These are phyloP conservation scores for Apotomis capreana DNA, from an alignment of 2,888 invertebrate genomes.

Conservation along the genomic window DNA sequence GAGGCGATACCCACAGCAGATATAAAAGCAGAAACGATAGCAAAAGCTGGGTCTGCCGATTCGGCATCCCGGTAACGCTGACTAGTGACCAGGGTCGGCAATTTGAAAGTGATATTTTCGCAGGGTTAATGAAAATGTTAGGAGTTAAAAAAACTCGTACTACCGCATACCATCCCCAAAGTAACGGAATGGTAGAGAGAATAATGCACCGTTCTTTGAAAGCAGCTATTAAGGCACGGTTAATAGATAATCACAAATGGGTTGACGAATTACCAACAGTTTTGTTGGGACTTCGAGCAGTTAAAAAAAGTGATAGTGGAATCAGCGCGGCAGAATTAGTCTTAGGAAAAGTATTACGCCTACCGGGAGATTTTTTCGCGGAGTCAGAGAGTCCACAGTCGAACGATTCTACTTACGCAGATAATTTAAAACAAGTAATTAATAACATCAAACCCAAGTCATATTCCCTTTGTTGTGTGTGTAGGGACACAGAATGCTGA, in stretches of 20 bases:
- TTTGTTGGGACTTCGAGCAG: conserved; percentile 41
- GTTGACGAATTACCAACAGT: conserved; percentile 41
- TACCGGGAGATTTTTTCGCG: conserved; percentile 9
- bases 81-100: conserved; percentile 36
- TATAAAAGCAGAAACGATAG: conserved; percentile 44
- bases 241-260: conserved; percentile 37
- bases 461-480: too few relatives aligned
- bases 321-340: conserved; percentile 12
- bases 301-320: conserved; percentile 37
- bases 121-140: conserved; percentile 40
- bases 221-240: conserved; percentile 36
- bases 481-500: too few relatives aligned
- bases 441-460: not conserved
- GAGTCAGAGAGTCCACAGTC: not conserved
- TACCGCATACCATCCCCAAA: conserved; percentile 43
- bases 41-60: conserved; percentile 43
- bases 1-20: conserved; percentile 46
- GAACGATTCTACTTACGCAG: conserved; percentile 2
- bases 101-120: conserved; percentile 45
- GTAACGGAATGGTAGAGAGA: conserved; percentile 45
- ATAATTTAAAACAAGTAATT: not conserved
- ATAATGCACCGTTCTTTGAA: conserved; percentile 47
- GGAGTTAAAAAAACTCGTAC: conserved; percentile 43
- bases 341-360: not conserved
- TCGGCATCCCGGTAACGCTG: not conserved